Base-by-base conservation (phyloP, 1,140 invertebrate species). In the Drosophila sulfurigaster region DNA sequence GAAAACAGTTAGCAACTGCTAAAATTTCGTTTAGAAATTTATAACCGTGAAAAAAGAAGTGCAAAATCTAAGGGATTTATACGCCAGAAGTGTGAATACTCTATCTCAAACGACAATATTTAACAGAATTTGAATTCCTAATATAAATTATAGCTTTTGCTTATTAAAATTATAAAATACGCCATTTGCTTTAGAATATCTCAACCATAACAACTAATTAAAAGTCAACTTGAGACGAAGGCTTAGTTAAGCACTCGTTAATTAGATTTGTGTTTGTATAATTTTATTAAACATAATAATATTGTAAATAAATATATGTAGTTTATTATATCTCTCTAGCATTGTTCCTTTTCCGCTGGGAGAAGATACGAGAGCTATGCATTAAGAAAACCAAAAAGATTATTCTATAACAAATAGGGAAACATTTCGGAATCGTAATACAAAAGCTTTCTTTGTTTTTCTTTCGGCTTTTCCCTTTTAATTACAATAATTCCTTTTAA, bases 1-100 rank as follows among this genome's bases (percentile, higher is more conserved):
- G 3, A 46, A 46, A 54, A 32, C 57, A 46, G 41, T 59, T 43
- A 65, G 38, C 62, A 45, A 32, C 13, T 54, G 35, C 16, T 32
- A 28, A 38, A 25, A 15, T 30, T 41, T 52, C n/a, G 13, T 65
- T 32, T 16, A 32, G 30, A 41, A 67, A 49, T 30, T 54, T 65
- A 54, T 10, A 56, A 52, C n/a, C 10, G 51, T 10, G 11, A 46
- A 57, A 57, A 35, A 20, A 8, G 1, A 51, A 45, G 51, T 56
- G 63, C 51, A 16, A 57, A 57, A 8, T 35, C 32, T 1, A 32
- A 38, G 5, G 10, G 15, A 56, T 38, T 38, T 38, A 0, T 35
- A 0, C 30, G 11, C 46, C 0, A 20, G 6, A 56, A 51, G 8
- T 25, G 32, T 11, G n/a, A 15, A 56, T 48, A 13, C 46, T 48